phyloP scores from a whole-genome alignment of 2,113 vertebrate species.

The Rhinoptilus africanus region DNA sequence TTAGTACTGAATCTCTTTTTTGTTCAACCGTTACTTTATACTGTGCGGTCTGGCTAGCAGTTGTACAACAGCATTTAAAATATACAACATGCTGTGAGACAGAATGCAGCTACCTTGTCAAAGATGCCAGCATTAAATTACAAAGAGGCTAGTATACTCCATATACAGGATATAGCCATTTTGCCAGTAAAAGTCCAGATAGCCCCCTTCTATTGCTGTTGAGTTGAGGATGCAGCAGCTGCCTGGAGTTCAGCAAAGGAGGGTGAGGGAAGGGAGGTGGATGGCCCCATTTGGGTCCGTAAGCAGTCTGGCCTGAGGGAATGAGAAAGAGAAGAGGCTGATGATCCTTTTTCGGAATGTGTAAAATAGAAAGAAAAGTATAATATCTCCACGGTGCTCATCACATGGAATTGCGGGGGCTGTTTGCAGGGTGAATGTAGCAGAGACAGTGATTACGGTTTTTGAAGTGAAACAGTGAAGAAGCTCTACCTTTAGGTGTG shows the following conservation, averaged over 20 bases:
- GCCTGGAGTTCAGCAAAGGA: background rate
- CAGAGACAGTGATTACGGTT: background rate
- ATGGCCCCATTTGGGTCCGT: background rate
- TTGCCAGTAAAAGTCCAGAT: conserved; percentile 8
- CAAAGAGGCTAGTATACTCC: conserved; percentile 36
- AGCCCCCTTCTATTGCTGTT: background rate
- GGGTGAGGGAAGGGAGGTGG: background rate
- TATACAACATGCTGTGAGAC: conserved; percentile 69
- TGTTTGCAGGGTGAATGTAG: background rate
- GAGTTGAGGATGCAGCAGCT: background rate
- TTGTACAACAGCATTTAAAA: conserved; percentile 68
- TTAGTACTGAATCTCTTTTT: conserved; percentile 60
- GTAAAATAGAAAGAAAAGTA: background rate
- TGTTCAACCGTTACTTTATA: conserved; percentile 65
- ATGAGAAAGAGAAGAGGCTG: background rate
- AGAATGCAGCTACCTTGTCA: conserved; percentile 70
- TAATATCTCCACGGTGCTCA: background rate
- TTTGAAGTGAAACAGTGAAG: background rate
- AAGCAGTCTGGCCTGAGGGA: background rate
- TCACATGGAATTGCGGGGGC: background rate
- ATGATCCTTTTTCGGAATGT: background rate
- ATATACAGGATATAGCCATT: conserved; percentile 3
- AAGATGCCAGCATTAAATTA: conserved; percentile 62
- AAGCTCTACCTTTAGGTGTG: background rate
- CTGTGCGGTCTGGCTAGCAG: conserved; percentile 62